Percentiles rank a stretch among this genome's conserved stretches.
These are phyloP conservation scores for Lophochroa leadbeateri DNA, from an alignment of 2,113 vertebrate genomes.

Conservation along the genomic window DNA sequence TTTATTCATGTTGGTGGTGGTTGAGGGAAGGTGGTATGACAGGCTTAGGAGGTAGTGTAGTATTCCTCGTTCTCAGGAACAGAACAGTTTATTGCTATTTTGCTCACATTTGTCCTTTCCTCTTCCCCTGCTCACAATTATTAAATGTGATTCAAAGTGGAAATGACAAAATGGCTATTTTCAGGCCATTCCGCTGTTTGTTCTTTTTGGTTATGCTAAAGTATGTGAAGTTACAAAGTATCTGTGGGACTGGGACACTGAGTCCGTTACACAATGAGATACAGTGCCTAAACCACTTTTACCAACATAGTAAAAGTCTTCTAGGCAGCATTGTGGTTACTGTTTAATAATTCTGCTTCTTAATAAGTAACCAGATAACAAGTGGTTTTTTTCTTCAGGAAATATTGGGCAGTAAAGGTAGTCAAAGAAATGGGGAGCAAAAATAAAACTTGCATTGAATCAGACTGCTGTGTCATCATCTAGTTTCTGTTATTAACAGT, in stretches of 20 bases:
- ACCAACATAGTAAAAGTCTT: background rate
- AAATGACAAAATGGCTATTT: background rate
- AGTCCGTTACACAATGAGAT: background rate
- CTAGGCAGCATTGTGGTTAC: background rate
- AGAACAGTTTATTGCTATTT: background rate
- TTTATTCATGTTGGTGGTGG: fast-evolving
- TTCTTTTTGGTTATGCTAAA: background rate
- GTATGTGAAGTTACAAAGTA: background rate
- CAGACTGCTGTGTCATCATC: background rate
- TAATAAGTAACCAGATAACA: background rate
- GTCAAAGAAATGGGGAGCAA: background rate
- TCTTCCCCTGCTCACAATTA: background rate
- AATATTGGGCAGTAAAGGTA: background rate
- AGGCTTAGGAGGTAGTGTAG: background rate
- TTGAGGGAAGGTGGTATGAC: background rate
- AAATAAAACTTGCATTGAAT: background rate
- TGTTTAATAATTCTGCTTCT: background rate
- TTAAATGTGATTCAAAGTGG: background rate
- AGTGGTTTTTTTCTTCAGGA: background rate
- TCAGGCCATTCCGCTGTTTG: fast-evolving
- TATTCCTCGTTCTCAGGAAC: background rate
- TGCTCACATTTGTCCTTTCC: background rate
- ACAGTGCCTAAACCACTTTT: background rate
- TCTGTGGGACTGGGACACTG: background rate
- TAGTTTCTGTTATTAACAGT: background rate